Conservation (phyloP, 1,140 invertebrate species). For the Achatina immaculata region DNA sequence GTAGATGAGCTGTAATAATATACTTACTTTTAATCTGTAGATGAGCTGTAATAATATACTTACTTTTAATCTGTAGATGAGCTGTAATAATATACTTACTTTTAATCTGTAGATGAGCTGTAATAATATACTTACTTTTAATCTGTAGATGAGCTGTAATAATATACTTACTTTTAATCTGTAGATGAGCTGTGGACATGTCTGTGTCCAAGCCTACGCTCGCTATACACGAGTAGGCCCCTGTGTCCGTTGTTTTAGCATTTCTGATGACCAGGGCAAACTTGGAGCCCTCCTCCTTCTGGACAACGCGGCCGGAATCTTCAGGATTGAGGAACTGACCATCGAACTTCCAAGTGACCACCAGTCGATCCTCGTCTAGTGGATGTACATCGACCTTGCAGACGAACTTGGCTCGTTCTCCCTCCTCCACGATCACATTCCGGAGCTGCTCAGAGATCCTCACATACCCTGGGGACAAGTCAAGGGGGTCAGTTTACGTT, state of each 20-base stretch:
- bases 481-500: neutral
- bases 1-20: too few relatives aligned
- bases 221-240: slow-evolving; percentile 93
- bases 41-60: too few relatives aligned
- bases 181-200: slow-evolving; percentile 85
- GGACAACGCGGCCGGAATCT: slow-evolving; percentile 80
- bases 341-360: slow-evolving; percentile 53
- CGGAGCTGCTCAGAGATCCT: slow-evolving; percentile 44
- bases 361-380: slow-evolving; percentile 40
- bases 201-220: slow-evolving; percentile 87
- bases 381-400: slow-evolving; percentile 46
- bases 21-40: too few relatives aligned
- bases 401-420: slow-evolving; percentile 47
- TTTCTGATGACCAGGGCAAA: slow-evolving; percentile 87
- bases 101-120: too few relatives aligned
- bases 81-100: too few relatives aligned
- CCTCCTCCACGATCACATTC: slow-evolving; percentile 45
- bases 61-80: too few relatives aligned
- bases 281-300: slow-evolving; percentile 43
- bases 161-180: slow-evolving; percentile 81
- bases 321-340: slow-evolving; percentile 43
- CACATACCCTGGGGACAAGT: slow-evolving; percentile 35
- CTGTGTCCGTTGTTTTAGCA: slow-evolving; percentile 93
- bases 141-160: too few relatives aligned
- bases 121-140: too few relatives aligned